Conservation (phyloP, 1,140 invertebrate species). For the Drosophila parabipectinata region DNA sequence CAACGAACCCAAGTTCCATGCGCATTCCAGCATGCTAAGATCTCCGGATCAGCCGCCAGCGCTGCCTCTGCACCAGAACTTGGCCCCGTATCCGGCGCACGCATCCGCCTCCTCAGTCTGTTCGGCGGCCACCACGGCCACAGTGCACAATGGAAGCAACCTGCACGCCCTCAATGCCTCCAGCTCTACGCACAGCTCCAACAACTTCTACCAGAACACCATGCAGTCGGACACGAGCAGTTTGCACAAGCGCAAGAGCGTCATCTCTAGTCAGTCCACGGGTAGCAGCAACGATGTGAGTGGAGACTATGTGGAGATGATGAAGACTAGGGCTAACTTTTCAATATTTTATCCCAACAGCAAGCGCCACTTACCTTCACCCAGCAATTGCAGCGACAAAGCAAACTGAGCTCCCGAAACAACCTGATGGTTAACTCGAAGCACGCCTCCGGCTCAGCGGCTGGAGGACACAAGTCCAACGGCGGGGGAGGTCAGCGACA, state of each 20-base stretch:
- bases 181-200: constrained; percentile 83
- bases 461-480: constrained; percentile 50
- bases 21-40: constrained; percentile 78
- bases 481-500: constrained; percentile 85
- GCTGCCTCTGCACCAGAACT: constrained; percentile 73
- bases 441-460: constrained; percentile 79
- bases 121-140: constrained; percentile 77
- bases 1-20: constrained; percentile 81
- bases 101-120: constrained; percentile 77
- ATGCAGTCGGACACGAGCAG: constrained; percentile 84
- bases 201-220: constrained; percentile 84
- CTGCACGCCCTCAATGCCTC: constrained; percentile 79
- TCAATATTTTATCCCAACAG: constrained; percentile 10
- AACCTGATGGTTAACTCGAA: constrained; percentile 83
- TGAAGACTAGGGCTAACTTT: neutral
- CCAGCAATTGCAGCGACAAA: constrained; percentile 89
- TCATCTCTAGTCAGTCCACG: constrained; percentile 84
- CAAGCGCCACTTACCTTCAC: constrained; percentile 88
- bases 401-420: constrained; percentile 79
- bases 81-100: constrained; percentile 71
- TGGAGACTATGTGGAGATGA: neutral
- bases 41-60: constrained; percentile 82
- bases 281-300: constrained; percentile 84
- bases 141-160: constrained; percentile 75
- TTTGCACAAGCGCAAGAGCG: constrained; percentile 83